Evolutionary conservation across 2,888 invertebrate genomes (phyloP), one percentile per base, ranked within the genome.

Genomic region (Phorcus lineatus): DNA sequence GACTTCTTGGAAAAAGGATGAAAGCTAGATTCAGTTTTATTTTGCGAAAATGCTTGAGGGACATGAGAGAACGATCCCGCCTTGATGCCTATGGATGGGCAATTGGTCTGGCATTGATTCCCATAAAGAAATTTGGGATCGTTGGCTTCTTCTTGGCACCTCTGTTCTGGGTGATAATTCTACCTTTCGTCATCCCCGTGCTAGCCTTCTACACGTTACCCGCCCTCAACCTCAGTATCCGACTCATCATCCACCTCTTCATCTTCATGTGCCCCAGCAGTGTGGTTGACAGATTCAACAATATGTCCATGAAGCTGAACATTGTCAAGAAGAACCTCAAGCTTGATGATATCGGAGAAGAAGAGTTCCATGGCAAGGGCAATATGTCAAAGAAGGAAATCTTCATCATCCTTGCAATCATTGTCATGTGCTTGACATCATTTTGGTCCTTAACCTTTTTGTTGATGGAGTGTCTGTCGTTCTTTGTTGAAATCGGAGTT

Each of bases 161-260:
- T 0, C 57, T 91, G n/a, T 88, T 88, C 77, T 89, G 90, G 88
- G 74, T 86, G 0, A 9, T 90, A 0, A 81, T 87, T 1, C 36
- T 89, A 16, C 89, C 91, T 0, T 47, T 90, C n/a, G 78, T 86
- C 2, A 0, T 90, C 0, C 19, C 89, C 0, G 81, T 90, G 9
- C 83, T 88, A 31, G 79, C 89, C 17, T 87, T 91, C 81, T 91
- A 90, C 83, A 83, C 89, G 31, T 82, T 91, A 24, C 92, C 92
- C 9, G 88, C 90, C 6, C 54, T 91, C 22, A 91, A 91, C 80
- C 78, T 92, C 24, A 87, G 89, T 4, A 19, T 89, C 22, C 75
- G 91, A 6, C 86, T 91, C 75, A 16, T 90, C 17, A 85, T 87
- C 13, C 87, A 90, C 70, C 84, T 89, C 77, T 79, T 86, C 22